Conservation (phyloP, 92 coral and sea anemone genomes). For the Actinernus sp. region DNA sequence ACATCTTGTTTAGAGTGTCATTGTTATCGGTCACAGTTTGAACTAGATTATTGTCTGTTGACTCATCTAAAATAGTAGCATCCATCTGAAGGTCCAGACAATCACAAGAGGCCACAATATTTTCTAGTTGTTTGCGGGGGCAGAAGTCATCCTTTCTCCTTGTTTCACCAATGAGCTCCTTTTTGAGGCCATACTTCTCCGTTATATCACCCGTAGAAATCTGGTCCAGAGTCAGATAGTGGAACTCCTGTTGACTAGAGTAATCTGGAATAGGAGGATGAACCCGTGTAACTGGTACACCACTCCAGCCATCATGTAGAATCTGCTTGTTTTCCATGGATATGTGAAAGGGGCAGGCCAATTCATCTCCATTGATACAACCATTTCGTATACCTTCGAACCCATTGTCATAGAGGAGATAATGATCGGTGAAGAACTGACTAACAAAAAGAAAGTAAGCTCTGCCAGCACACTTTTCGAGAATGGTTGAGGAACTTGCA, state of each 20-base stretch:
- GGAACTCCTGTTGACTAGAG: slow-evolving; percentile 14
- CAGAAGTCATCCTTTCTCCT: slow-evolving; percentile 34
- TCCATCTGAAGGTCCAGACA: slow-evolving; percentile 16
- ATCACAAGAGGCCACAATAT: slow-evolving; percentile 45
- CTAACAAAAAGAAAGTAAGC: slow-evolving; percentile 29
- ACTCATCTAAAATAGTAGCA: not conserved
- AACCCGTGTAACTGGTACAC: slow-evolving; percentile 21
- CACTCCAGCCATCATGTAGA: slow-evolving; percentile 34
- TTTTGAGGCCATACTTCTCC: slow-evolving; percentile 11
- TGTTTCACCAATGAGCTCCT: slow-evolving; percentile 9
- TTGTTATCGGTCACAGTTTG: slow-evolving; percentile 25
- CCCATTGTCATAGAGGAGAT: slow-evolving; percentile 41
- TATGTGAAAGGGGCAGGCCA: slow-evolving; percentile 17
- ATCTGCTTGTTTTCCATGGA: slow-evolving; percentile 10
- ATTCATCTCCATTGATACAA: slow-evolving; percentile 23
- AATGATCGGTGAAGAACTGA: slow-evolving; percentile 19
- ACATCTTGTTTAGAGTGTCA: slow-evolving; percentile 26
- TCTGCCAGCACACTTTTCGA: slow-evolving; percentile 53
- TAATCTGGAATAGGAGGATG: slow-evolving; percentile 61
- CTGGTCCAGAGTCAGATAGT: slow-evolving; percentile 24
- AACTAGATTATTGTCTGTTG: not conserved
- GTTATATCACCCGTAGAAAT: slow-evolving; percentile 5
- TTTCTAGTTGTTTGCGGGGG: slow-evolving; percentile 58
- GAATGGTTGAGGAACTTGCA: slow-evolving; percentile 8
- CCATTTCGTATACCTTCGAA: slow-evolving; percentile 42